A percentile compares a stretch with the other conserved stretches of the same genome.
Evolutionary conservation across 2,888 invertebrate species (phyloP).

Genomic region (Netelia virgata): DNA sequence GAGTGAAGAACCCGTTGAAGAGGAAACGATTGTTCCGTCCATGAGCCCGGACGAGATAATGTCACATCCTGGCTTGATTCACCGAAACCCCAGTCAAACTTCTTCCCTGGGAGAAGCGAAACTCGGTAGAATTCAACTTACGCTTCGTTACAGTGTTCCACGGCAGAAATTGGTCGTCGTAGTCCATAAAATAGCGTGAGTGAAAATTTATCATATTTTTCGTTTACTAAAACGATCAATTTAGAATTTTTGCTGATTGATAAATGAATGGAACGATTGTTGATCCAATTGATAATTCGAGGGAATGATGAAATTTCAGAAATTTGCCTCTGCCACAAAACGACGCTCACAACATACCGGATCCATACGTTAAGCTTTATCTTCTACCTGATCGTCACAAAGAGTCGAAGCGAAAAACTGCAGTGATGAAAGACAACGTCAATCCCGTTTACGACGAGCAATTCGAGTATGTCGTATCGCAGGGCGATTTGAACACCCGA

Average conservation of each 20-base stretch:
- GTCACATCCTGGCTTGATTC: conserved; percentile 85
- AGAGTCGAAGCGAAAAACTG: conserved; percentile 95
- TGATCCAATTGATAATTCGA: conserved; percentile 13
- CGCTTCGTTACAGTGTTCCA: conserved; percentile 93
- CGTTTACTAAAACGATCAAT: too few relatives aligned
- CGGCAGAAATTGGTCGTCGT: conserved; percentile 93
- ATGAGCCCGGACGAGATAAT: conserved; percentile 70
- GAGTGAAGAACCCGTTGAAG: conserved; percentile 72
- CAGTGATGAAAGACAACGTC: conserved; percentile 94
- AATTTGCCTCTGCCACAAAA: conserved; percentile 90
- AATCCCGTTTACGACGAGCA: conserved; percentile 96
- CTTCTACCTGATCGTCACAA: conserved; percentile 93
- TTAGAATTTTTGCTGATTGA: too few relatives aligned
- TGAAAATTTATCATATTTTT: conserved; percentile 70
- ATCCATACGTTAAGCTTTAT: conserved; percentile 96
- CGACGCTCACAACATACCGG: conserved; percentile 93
- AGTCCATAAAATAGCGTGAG: conserved; percentile 96
- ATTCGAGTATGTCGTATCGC: conserved; percentile 95
- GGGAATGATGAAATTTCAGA: conserved; percentile 84
- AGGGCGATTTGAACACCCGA: conserved; percentile 91
- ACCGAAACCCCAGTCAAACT: conserved; percentile 87
- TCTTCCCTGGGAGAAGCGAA: conserved; percentile 91
- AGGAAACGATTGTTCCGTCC: conserved; percentile 81
- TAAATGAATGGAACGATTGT: not conserved
- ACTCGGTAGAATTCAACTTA: conserved; percentile 93